These are phyloP conservation scores for Eremophila alpestris DNA, from an alignment of 2,797 vertebrate species.

Conservation along the genomic window DNA sequence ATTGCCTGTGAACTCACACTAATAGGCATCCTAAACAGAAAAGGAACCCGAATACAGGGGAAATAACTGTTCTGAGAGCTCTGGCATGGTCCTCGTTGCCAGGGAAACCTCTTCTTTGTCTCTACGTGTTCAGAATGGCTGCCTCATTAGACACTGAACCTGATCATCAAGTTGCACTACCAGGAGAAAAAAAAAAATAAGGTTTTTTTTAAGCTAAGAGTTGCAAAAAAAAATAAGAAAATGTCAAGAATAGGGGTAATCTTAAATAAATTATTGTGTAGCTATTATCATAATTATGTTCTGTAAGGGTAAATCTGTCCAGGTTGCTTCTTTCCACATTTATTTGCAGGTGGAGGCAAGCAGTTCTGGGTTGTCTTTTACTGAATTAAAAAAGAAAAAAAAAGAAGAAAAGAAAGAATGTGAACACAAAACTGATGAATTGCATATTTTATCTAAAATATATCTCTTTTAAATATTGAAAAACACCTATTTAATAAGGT, in stretches of 20 bases:
- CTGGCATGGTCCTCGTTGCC: slow-evolving; percentile 77
- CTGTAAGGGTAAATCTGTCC: slow-evolving; percentile 9
- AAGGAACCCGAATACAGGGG: slow-evolving; percentile 49
- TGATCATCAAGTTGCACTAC: slow-evolving; percentile 48
- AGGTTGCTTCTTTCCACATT: neutral
- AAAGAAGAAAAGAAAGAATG: accelerated
- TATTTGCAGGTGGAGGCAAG: slow-evolving; percentile 5
- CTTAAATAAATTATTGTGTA: slow-evolving; percentile 28
- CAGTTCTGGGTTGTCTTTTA: neutral
- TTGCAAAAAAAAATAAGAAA: slow-evolving; percentile 67
- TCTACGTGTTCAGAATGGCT: slow-evolving; percentile 81
- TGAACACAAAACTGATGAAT: neutral
- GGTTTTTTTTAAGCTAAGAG: slow-evolving; percentile 47
- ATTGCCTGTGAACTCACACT: slow-evolving; percentile 65
- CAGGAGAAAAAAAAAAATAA: slow-evolving; percentile 1
- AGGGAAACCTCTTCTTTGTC: slow-evolving; percentile 82
- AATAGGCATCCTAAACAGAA: slow-evolving; percentile 67
- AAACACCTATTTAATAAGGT: slow-evolving; percentile 4
- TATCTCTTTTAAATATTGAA: neutral
- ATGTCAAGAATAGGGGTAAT: slow-evolving; percentile 34
- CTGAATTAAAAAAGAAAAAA: neutral
- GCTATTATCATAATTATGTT: slow-evolving; percentile 21
- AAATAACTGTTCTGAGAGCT: slow-evolving; percentile 74
- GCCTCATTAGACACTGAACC: slow-evolving; percentile 74
- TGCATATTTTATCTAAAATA: neutral